Evolutionary conservation across 1,140 invertebrate genomes (phyloP), one percentile per base, ranked within the genome.

Genomic region (Drosophila parabipectinata): DNA sequence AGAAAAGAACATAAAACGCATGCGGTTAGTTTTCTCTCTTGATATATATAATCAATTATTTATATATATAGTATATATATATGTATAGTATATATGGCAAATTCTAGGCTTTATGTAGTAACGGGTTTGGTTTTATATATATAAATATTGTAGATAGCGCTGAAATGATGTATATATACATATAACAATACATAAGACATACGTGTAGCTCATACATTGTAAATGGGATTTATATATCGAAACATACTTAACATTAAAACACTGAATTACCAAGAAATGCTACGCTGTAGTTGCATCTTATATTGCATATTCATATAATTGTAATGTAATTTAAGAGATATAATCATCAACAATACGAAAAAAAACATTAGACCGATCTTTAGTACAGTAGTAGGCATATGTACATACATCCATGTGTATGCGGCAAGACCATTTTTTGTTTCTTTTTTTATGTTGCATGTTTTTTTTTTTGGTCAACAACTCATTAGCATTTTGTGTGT

Each of bases 1-100:
- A 90, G 84, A 91, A 91, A 90, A 90, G 77, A 91, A 91, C 85
- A 88, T 87, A 91, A 92, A 91, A 91, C 72, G 78, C 91, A 92
- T 92, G 91, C 91, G 89, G 89, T 92, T 92, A 92, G 91, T 91
- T 92, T 75, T 88, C 68, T 88, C 72, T 85, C 79, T 78, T 50
- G 58, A 83, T 71, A 81, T 80, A 81, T 80, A 84, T 85, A 87
- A 89, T 71, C 83, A 88, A 87, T 83, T 87, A 83, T 88, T 71
- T 80, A 82, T 72, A 68, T 77, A 59, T 72, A 58, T 28, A n/a
- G n/a, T n/a, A 10, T 32, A 48, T 68, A 66, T 82, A 55, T 67
- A 69, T 64, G 34, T 73, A 50, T 79, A 74, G 47, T 61, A 21
- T 66, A 67, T 79, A 80, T 69, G 53, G 82, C 75, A 82, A 87